Percentiles rank a stretch among this genome's conserved stretches.
These are phyloP conservation scores for Scartelaos histophorus DNA, from an alignment of 2,113 vertebrate genomes.

Conservation along the genomic window DNA sequence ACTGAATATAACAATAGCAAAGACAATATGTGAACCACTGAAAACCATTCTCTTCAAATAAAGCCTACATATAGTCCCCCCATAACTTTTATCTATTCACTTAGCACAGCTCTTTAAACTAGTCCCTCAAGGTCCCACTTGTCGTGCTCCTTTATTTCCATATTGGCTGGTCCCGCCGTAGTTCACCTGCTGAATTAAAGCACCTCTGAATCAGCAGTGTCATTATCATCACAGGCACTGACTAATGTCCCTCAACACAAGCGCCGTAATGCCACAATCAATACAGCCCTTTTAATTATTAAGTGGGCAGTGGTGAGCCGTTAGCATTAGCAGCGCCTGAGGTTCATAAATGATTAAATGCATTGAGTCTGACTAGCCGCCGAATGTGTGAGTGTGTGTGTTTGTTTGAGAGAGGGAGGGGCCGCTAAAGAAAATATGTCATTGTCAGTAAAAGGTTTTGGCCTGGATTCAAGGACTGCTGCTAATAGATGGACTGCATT, in stretches of 20 bases:
- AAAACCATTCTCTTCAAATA: background rate
- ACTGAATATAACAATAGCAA: no score
- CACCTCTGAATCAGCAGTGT: conserved; percentile 47
- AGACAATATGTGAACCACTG: no score
- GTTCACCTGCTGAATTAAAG: conserved; percentile 42
- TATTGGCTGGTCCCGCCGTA: background rate
- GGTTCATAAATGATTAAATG: conserved; percentile 65
- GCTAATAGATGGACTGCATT: conserved; percentile 9
- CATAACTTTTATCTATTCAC: conserved; percentile 2
- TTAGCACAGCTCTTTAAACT: background rate
- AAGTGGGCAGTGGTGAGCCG: conserved; percentile 56
- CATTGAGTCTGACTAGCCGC: conserved; percentile 43
- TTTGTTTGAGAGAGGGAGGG: background rate
- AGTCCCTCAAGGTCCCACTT: conserved; percentile 15
- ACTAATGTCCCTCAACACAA: conserved; percentile 64
- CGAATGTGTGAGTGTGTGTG: conserved; percentile 24
- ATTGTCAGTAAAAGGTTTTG: conserved; percentile 31
- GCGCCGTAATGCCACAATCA: conserved; percentile 66
- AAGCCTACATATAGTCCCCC: background rate
- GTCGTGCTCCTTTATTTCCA: background rate
- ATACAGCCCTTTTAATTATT: conserved; percentile 70
- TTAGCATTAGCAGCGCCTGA: conserved; percentile 54
- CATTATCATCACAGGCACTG: conserved; percentile 57
- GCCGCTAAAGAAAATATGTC: conserved; percentile 1
- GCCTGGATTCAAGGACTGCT: conserved; percentile 16